A percentile compares a stretch with the other conserved stretches of the same genome.
Conservation (phyloP, 2,113 vertebrate genomes). For the Hylia prasina region DNA sequence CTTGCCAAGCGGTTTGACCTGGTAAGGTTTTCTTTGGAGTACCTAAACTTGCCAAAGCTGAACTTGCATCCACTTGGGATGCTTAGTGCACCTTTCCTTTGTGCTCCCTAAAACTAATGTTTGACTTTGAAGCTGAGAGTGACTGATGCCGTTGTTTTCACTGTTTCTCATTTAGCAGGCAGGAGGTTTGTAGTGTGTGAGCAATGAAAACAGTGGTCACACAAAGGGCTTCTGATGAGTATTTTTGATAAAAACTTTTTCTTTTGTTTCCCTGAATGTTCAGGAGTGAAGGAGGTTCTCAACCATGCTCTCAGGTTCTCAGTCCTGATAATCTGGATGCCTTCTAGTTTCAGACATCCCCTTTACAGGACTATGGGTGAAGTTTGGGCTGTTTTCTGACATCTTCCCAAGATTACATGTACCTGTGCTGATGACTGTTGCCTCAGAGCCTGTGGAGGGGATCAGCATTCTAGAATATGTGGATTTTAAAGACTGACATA, state of each 20-base stretch:
- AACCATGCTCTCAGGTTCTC: neutral
- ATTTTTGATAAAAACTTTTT: neutral
- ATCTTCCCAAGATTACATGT: neutral
- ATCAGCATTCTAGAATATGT: neutral
- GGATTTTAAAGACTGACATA: neutral
- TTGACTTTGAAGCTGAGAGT: neutral
- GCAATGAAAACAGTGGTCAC: neutral
- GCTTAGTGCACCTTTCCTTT: neutral
- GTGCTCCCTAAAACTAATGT: neutral
- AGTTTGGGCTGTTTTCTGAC: neutral
- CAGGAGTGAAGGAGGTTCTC: neutral
- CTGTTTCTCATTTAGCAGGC: neutral
- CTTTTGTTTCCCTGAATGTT: neutral
- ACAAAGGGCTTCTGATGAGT: neutral
- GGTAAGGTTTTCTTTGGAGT: constrained; percentile 70
- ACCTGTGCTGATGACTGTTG: neutral
- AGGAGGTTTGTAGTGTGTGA: neutral
- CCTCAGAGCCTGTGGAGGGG: neutral
- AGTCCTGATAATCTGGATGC: neutral
- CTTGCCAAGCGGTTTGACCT: constrained; percentile 91
- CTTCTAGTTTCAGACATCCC: neutral
- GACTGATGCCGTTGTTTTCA: neutral
- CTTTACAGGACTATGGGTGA: neutral
- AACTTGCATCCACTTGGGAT: neutral
- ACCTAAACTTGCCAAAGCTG: neutral